phyloP scores from a whole-genome alignment of 2,113 vertebrate genomes.

The Aegypius monachus region DNA sequence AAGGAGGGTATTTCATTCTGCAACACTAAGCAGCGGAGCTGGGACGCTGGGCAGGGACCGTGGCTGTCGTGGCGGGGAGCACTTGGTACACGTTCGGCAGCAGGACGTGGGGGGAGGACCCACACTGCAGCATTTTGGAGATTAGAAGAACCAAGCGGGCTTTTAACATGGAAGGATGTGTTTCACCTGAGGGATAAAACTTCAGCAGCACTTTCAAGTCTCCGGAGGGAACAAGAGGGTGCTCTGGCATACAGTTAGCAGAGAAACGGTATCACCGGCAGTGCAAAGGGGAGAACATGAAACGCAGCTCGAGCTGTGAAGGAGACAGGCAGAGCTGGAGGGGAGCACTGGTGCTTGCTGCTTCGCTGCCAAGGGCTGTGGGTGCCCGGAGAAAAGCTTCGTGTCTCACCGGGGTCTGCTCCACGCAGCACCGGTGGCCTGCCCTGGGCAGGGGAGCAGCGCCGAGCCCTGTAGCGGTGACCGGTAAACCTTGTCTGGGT shows the following conservation, averaged over 20 bases:
- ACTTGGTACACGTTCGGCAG: rapidly evolving
- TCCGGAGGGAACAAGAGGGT: not conserved
- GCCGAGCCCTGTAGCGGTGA: not conserved
- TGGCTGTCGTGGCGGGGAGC: rapidly evolving
- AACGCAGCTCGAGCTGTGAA: not conserved
- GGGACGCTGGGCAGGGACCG: rapidly evolving
- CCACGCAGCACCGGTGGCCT: rapidly evolving
- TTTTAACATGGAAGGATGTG: not conserved
- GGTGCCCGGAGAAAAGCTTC: not conserved
- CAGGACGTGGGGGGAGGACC: not conserved
- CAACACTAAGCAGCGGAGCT: rapidly evolving
- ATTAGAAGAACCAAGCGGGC: rapidly evolving
- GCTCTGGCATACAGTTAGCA: not conserved
- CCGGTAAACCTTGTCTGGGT: not conserved
- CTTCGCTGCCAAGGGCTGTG: not conserved
- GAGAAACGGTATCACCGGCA: not conserved
- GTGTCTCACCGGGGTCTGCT: too few species aligned
- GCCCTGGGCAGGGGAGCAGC: rapidly evolving
- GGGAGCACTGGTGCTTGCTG: not conserved
- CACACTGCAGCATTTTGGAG: rapidly evolving
- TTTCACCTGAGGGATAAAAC: not conserved
- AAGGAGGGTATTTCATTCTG: too few species aligned
- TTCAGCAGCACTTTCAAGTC: not conserved
- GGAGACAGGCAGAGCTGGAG: not conserved
- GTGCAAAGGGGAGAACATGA: not conserved